Base-by-base conservation (phyloP, 2,888 invertebrate genomes). In the Autographa pulchrina region DNA sequence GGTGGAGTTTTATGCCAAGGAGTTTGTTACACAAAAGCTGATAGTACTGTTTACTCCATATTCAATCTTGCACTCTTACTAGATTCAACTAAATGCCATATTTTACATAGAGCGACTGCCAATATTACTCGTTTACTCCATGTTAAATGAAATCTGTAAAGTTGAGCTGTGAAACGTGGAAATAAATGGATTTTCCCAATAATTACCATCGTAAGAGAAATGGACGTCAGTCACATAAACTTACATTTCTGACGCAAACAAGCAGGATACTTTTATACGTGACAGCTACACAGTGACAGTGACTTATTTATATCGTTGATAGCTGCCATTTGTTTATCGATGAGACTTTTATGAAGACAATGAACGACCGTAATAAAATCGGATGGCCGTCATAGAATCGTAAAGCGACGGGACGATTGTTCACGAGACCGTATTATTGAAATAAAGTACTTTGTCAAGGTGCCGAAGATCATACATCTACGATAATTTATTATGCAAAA, bases 351-450 rank as follows among this genome's bases (percentile, higher is more conserved):
- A 72, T 62, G 62, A 63, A n/a, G 70, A 75, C 81, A 75, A 83
- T 78, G 74, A 75, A 70, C 62, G 59, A 56, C 32, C 41, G 71
- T 48, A 69, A 77, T 81, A 75, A 75, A 48, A 77, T 67, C 61
- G 38, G 58, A 74, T 60, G 73, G 61, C 61, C 48, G 61, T 67
- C 64, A 62, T 68, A 66, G 72, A 70, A 64, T 74, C 54, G 65
- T 61, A 70, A 61, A 38, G 61, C 63, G 60, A 43, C 38, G 8
- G 54, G 43, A 41, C 54, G 54, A 56, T 68, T 68, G 31, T 3
- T 65, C 60, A 67, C 11, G 31, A 35, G 41, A 56, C 18, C 32
- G 16, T 61, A 65, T 59, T 70, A 35, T 66, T 18, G 43, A 41
- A 67, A 59, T 67, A 43, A 32, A 54, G 43, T 43, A 62, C 32